These are phyloP conservation scores for Blastomussa wellsi DNA, from an alignment of 92 coral and sea anemone genomes.

Conservation along the genomic window DNA sequence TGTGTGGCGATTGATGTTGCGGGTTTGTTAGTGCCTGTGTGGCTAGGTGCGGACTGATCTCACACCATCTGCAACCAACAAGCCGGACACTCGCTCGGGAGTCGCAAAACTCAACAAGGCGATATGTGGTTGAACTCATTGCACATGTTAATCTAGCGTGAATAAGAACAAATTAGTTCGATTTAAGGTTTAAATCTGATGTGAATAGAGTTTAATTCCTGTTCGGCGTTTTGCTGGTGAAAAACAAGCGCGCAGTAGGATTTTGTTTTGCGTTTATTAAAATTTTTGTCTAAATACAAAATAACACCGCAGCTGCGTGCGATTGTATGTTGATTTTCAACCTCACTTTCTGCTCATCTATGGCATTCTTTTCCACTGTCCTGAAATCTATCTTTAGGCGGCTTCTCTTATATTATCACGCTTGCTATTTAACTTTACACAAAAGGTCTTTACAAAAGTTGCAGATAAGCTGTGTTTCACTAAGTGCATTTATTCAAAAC, in stretches of 20 bases:
- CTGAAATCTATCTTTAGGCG: not conserved
- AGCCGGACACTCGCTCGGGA: constrained; percentile 1
- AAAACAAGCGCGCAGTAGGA: constrained; percentile 7
- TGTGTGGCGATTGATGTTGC: constrained; percentile 18
- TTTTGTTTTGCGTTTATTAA: constrained; percentile 23
- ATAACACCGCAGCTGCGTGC: constrained; percentile 32
- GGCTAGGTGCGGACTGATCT: constrained; percentile 5
- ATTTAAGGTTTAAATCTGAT: constrained; percentile 9
- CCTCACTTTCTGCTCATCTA: not conserved
- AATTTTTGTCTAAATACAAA: constrained; percentile 11
- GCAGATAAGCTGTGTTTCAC: constrained; percentile 14
- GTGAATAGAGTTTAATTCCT: constrained; percentile 12
- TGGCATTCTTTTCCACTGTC: not conserved
- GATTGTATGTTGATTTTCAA: not conserved
- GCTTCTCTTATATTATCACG: not conserved
- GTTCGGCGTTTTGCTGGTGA: constrained; percentile 18
- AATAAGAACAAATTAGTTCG: constrained; percentile 27
- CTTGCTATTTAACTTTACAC: constrained; percentile 5
- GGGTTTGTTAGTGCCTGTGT: constrained; percentile 3
- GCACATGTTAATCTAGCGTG: constrained; percentile 20
- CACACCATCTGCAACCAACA: constrained; percentile 25
- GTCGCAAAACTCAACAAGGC: not conserved
- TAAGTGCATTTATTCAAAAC: not conserved
- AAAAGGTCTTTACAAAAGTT: constrained; percentile 26
- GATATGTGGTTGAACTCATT: not conserved